A percentile compares a stretch with the other conserved stretches of the same genome.
Evolutionary conservation across 2,113 vertebrate genomes (phyloP).

Genomic region (Prietella phreatophila): DNA sequence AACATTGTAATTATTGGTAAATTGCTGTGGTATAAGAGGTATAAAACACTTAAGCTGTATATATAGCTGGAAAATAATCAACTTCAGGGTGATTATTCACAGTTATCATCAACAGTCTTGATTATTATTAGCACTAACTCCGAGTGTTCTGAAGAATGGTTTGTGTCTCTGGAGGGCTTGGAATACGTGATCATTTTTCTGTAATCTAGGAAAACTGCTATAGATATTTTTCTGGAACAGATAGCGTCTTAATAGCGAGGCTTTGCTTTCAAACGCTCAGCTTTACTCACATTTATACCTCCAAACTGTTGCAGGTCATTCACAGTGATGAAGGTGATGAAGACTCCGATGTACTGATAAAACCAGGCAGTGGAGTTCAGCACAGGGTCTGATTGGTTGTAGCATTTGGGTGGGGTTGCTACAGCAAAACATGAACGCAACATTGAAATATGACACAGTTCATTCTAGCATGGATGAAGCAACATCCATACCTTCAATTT

Average conservation of each 20-base stretch:
- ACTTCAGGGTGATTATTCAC: no score
- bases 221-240: not conserved
- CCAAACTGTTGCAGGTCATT: slow-evolving; percentile 62
- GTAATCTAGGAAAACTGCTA: no score
- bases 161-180: not conserved
- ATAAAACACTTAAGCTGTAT: not conserved
- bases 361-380: slow-evolving; percentile 77
- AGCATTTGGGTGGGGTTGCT: slow-evolving; percentile 66
- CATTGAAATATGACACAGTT: not conserved
- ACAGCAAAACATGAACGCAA: slow-evolving; percentile 15
- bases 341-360: slow-evolving; percentile 65
- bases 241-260: not conserved
- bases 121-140: no score
- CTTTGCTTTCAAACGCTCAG: not conserved
- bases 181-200: not conserved
- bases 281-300: slow-evolving; percentile 53
- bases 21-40: no score
- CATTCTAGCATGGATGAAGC: not conserved
- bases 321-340: slow-evolving; percentile 65
- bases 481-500: not conserved
- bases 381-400: slow-evolving; percentile 53
- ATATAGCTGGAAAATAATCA: no score
- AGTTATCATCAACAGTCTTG: no score
- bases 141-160: no score
- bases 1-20: no score